Evolutionary conservation across 2,113 vertebrate genomes (phyloP), one percentile per base, ranked within the genome.

Genomic region (Euleptes europaea): DNA sequence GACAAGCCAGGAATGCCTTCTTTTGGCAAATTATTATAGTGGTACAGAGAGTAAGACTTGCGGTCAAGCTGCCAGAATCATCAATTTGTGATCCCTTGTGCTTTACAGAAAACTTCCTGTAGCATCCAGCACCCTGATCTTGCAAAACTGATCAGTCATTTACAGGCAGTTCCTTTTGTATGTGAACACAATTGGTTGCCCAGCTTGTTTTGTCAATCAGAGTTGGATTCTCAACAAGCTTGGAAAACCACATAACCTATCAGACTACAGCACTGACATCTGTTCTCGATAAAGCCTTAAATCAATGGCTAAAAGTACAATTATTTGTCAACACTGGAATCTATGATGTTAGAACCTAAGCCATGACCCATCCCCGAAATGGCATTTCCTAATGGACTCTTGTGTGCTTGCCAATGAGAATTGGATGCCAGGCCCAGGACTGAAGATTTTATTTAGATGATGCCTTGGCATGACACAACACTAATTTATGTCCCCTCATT

Each of bases 311-410:
- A 57, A 76, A 75, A 9, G 35, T 57, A 33, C 6, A 40, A 47
- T 63, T 78, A 71, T 82, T 76, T 83, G 80, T 78, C 73, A 65
- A 40, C 40, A 51, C 60, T 49, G 44, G 12, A 63, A 83, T 63
- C 60, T 17, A 78, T 49, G 49, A 77, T 65, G 66, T 38, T 65
- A 72, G 51, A 78, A 75, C 26, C 40, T 60, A 71, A 63, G 40
- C 21, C 17, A 21, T 77, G 73, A 71, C 54, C 73, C 40, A 78
- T 83, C 42, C 31, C 51, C 15, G 17, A 72, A 83, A 65, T 87
- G 26, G 44, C 66, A 82, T 82, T 77, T 86, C 31, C 72, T 86
- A 82, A 82, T 86, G 79, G 80, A 78, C 26, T 69, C n/a, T 75
- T 83, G 80, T 85, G 38, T 73, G n/a, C 33, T 49, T 87, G 73